Evolutionary conservation across 2,797 vertebrate species (phyloP), one percentile per base, ranked within the genome.

Genomic region (Alauda arvensis): DNA sequence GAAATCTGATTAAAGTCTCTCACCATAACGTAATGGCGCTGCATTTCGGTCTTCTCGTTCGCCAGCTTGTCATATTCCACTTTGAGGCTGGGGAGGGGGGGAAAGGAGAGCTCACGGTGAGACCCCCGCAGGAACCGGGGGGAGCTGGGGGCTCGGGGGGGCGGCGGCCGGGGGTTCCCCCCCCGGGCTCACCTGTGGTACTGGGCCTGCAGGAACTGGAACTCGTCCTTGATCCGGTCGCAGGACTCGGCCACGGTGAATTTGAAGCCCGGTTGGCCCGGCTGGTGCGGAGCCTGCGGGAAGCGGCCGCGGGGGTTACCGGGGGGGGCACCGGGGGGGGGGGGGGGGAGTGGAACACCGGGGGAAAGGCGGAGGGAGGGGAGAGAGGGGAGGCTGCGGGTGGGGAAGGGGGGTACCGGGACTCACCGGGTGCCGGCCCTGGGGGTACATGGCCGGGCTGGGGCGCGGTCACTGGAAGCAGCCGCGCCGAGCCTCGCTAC

Each of bases 1-100:
- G 33, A 83, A 88, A 90, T 85, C 88, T 88, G 91, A 90, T 92
- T 90, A 92, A 90, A 90, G 84, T 70, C 77, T 77, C 98, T 99
- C 95, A 99, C 98, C 98, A 99, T 99, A 95, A 99, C 98, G 69
- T 99, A 99, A 96, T 99, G 98, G 88, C 98, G 98, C 97, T 99
- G 98, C 98, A 99, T 99, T 96, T 99, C 98, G 1, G 98, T 99
- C 97, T 99, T 99, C 86, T 99, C 98, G 87, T 98, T 99, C 69
- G 98, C 98, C 95, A 99, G 97, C 93, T 99, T 99, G 88, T 99
- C 98, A 75, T 99, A 99, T 93, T 99, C 98, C 97, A 99, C 98
- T 98, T 99, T 99, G 63, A 99, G 98, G 94, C 98, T 99, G 77
- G 31, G 55, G 86, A 82, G 76, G 31, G 57, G 81, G 48, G 29